These are phyloP conservation scores for Centropus bengalensis DNA, from an alignment of 2,113 vertebrate species.

Conservation along the genomic window DNA sequence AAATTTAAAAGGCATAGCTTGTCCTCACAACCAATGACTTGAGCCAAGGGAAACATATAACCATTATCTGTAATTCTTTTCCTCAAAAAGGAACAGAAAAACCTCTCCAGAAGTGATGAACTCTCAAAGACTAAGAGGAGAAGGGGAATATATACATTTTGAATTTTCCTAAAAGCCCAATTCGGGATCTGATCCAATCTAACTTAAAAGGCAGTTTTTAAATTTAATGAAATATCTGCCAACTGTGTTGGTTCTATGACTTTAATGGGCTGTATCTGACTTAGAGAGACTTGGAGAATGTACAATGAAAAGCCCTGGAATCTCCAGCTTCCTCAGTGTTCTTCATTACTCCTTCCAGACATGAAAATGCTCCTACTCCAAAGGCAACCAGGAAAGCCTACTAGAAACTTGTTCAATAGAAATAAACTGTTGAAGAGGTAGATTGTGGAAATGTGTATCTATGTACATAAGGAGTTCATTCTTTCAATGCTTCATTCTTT, in stretches of 20 bases:
- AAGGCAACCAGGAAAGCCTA: not conserved
- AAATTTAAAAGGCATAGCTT: not conserved
- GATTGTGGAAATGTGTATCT: not conserved
- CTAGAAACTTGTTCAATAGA: not conserved
- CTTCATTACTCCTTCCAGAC: not conserved
- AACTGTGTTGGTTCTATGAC: accelerated
- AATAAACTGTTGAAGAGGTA: not conserved
- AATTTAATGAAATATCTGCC: not conserved
- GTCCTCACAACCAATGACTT: not conserved
- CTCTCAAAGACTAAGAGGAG: not conserved
- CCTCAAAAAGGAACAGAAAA: not conserved
- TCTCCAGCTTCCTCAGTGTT: not conserved
- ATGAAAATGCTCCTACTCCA: not conserved
- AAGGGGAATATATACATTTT: not conserved
- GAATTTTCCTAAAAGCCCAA: not conserved
- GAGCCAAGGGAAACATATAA: not conserved
- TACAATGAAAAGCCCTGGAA: not conserved
- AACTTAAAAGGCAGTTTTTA: not conserved
- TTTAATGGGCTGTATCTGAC: not conserved
- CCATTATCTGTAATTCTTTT: not conserved
- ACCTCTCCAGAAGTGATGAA: not conserved
- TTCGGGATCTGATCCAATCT: not conserved
- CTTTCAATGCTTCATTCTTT: not conserved
- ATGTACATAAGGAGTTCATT: accelerated
- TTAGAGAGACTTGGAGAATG: not conserved